Conservation (phyloP, 1,140 invertebrate species). For the Lycorma delicatula region DNA sequence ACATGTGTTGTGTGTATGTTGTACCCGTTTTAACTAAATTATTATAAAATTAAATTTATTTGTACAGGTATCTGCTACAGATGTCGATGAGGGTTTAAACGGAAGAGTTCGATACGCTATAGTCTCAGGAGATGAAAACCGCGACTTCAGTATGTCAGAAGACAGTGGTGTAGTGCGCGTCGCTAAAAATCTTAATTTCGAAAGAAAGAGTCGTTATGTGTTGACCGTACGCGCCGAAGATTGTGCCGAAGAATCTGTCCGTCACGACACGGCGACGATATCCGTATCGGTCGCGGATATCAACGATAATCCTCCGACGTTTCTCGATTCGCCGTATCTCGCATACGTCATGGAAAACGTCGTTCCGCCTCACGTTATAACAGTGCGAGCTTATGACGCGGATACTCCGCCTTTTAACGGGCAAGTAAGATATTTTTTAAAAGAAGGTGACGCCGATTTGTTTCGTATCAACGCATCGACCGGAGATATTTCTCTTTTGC, state of each 20-base stretch:
- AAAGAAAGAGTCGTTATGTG: slow-evolving; percentile 73
- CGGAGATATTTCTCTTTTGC: slow-evolving; percentile 73
- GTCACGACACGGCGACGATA: slow-evolving; percentile 60
- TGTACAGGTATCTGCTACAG: slow-evolving; percentile 75
- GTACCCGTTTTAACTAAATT: no score
- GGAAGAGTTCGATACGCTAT: slow-evolving; percentile 82
- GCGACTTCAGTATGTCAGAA: slow-evolving; percentile 83
- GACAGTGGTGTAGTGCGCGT: slow-evolving; percentile 82
- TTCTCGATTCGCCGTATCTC: slow-evolving; percentile 81
- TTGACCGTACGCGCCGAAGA: slow-evolving; percentile 83
- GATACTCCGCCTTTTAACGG: slow-evolving; percentile 85
- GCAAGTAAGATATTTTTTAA: slow-evolving; percentile 83
- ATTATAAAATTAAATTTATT: not conserved
- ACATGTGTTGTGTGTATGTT: no score
- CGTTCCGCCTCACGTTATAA: slow-evolving; percentile 64
- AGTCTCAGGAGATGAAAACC: slow-evolving; percentile 78
- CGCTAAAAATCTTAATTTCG: slow-evolving; percentile 85
- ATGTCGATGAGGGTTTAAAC: slow-evolving; percentile 82
- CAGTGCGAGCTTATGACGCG: slow-evolving; percentile 77
- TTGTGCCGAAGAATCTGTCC: slow-evolving; percentile 53
- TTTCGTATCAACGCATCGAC: slow-evolving; percentile 83
- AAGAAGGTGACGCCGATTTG: slow-evolving; percentile 80
- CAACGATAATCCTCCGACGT: slow-evolving; percentile 90
- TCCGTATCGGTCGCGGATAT: slow-evolving; percentile 69
- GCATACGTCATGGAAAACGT: slow-evolving; percentile 90